Conservation (phyloP, 2,797 vertebrate genomes). For the Karalla daura region DNA sequence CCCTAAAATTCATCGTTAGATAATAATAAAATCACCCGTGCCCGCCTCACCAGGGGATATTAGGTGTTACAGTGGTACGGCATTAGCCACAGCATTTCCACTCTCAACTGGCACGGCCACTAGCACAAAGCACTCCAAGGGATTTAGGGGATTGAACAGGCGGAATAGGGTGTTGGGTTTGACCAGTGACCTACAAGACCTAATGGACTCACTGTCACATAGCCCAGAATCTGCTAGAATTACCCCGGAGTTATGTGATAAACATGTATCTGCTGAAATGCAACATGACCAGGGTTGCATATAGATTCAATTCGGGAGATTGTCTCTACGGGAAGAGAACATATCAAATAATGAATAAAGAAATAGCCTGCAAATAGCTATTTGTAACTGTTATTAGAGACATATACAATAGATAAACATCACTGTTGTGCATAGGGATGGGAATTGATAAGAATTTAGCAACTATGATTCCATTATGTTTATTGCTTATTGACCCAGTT, state of each 20-base stretch:
- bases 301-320: neutral
- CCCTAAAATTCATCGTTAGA: slow-evolving; percentile 55
- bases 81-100: slow-evolving; percentile 47
- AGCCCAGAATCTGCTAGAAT: slow-evolving; percentile 28
- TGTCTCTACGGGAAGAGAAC: neutral
- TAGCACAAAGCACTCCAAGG: slow-evolving; percentile 51
- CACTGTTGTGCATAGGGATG: too few species aligned
- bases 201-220: slow-evolving; percentile 49
- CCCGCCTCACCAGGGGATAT: slow-evolving; percentile 49
- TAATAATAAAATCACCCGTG: slow-evolving; percentile 61
- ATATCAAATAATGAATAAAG: slow-evolving; percentile 1
- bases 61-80: slow-evolving; percentile 26
- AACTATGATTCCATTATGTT: too few species aligned
- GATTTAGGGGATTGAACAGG: slow-evolving; percentile 67
- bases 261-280: slow-evolving; percentile 43
- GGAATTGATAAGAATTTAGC: too few species aligned
- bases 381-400: neutral
- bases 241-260: slow-evolving; percentile 42
- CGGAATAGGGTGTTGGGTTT: slow-evolving; percentile 34
- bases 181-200: slow-evolving; percentile 43
- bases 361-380: slow-evolving; percentile 4
- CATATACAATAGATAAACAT: neutral
- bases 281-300: slow-evolving; percentile 28
- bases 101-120: slow-evolving; percentile 38
- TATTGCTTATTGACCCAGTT: too few species aligned